These are phyloP conservation scores for Drosophila lacicola DNA, from an alignment of 2,888 invertebrate genomes.

Conservation along the genomic window DNA sequence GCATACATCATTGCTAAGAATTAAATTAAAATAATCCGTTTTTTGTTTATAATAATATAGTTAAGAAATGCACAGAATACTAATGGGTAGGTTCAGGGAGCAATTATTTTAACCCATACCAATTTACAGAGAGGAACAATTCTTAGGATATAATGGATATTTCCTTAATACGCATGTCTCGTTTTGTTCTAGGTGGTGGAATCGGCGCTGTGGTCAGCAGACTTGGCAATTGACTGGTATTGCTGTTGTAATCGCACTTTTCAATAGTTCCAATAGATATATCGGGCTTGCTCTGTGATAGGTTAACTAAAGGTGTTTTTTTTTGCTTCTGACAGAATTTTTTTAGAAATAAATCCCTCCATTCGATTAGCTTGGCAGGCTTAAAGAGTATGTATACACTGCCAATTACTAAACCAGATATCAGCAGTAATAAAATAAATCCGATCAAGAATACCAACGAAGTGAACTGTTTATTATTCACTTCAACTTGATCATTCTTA, in stretches of 20 bases:
- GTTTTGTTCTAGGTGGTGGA: constrained; percentile 83
- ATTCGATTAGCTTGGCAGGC: constrained; percentile 27
- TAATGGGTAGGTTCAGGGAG: constrained; percentile 12
- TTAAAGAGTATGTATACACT: constrained; percentile 25
- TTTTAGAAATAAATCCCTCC: constrained; percentile 25
- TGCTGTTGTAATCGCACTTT: constrained; percentile 23
- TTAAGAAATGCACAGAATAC: constrained; percentile 53
- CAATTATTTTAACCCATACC: neutral
- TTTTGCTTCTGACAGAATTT: constrained; percentile 49
- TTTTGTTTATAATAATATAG: constrained; percentile 9
- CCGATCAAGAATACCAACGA: constrained; percentile 25
- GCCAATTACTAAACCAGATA: constrained; percentile 21
- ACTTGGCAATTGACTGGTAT: constrained; percentile 28
- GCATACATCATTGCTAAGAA: neutral
- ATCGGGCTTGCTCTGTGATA: constrained; percentile 29
- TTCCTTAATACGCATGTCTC: constrained; percentile 76
- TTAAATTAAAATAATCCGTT: constrained; percentile 23
- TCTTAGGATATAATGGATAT: constrained; percentile 55
- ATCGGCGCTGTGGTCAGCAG: constrained; percentile 63
- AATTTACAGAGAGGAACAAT: neutral
- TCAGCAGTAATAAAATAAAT: constrained; percentile 25
- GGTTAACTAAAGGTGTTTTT: constrained; percentile 12
- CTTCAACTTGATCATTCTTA: constrained; percentile 37
- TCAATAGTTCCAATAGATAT: constrained; percentile 18
- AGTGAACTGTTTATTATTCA: constrained; percentile 5